Evolutionary conservation across 2,888 invertebrate species (phyloP), one percentile per base, ranked within the genome.

Genomic region (Acronicta leporina): DNA sequence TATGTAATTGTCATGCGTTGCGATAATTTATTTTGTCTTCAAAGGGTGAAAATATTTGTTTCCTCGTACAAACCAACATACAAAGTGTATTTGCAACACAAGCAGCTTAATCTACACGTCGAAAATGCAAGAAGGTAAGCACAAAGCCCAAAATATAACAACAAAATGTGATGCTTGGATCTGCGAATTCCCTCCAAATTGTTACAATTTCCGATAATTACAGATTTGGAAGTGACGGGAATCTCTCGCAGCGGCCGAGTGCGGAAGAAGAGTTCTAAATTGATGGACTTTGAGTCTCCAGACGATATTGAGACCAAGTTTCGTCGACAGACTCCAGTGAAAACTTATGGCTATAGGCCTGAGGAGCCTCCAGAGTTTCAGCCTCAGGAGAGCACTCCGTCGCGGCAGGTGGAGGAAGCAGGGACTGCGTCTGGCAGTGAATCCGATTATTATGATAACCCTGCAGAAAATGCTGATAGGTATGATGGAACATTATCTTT

Each of bases 231-330:
- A 91, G 97, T 97, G 57, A 97, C 97, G 55, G 98, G 98, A 9
- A 96, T 98, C 42, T 98, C 98, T 3, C 95, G 98, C 60, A 98
- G 98, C 78, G 98, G 98, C 20, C 95, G 98, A 59, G 98, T 99
- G 0, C 95, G 99, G 56, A 99, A 99, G 93, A 99, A 99, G 90
- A 99, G 98, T 15, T 98, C 98, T 0, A 98, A 99, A 87, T 94
- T 99, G 44, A 96, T 98, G 91, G 99, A 98, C 88, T 99, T 98
- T 92, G 98, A 98, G 86, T 98, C 98, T 0, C 97, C 97, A 0
- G 99, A 98, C 86, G 98, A 98, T 82, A 96, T 97, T 51, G 97
- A 97, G 71, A 95, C 95, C 25, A 95, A 95, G 58, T 96, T 94
- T 74, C 81, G 90, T 0, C 85, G 91, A 77, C 89, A 94, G 62